phyloP scores from a whole-genome alignment of 2,888 invertebrate species.

The Nomada goodeniana region DNA sequence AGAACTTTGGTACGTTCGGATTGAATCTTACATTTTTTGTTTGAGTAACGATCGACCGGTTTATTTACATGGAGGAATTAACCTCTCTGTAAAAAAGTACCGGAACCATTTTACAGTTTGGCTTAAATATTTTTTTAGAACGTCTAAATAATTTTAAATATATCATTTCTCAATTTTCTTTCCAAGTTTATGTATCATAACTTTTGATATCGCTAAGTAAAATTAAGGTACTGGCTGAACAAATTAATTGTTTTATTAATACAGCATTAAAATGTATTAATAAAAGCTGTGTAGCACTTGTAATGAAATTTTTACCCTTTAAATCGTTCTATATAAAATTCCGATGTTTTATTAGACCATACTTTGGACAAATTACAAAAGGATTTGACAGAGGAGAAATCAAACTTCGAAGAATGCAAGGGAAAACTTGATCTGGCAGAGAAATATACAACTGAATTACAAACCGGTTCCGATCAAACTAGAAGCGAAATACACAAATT shows the following conservation, averaged over 20 bases:
- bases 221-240: too few species aligned
- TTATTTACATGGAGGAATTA: conserved; percentile 45
- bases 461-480: conserved; percentile 87
- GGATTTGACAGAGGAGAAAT: conserved; percentile 86
- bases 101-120: conserved; percentile 5
- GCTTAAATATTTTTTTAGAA: not conserved
- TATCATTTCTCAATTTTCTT: too few species aligned
- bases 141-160: too few species aligned
- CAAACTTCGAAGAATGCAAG: conserved; percentile 88
- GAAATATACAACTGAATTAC: conserved; percentile 88
- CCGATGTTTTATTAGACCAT: conserved; percentile 84
- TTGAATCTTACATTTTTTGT: conserved; percentile 20
- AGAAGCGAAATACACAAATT: conserved; percentile 88
- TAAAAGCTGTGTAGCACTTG: too few species aligned
- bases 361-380: conserved; percentile 86
- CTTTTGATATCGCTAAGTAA: too few species aligned
- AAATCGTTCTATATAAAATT: too few species aligned
- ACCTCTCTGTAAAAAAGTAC: conserved; percentile 17
- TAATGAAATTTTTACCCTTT: too few species aligned
- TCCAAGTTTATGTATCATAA: too few species aligned
- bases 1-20: conserved; percentile 86
- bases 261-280: too few species aligned
- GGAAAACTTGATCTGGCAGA: conserved; percentile 87
- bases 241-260: too few species aligned
- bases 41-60: conserved; percentile 19